A percentile compares a stretch with the other conserved stretches of the same genome.
Conservation (phyloP, 1,140 invertebrate species). For the Apocrypta bakeri region DNA sequence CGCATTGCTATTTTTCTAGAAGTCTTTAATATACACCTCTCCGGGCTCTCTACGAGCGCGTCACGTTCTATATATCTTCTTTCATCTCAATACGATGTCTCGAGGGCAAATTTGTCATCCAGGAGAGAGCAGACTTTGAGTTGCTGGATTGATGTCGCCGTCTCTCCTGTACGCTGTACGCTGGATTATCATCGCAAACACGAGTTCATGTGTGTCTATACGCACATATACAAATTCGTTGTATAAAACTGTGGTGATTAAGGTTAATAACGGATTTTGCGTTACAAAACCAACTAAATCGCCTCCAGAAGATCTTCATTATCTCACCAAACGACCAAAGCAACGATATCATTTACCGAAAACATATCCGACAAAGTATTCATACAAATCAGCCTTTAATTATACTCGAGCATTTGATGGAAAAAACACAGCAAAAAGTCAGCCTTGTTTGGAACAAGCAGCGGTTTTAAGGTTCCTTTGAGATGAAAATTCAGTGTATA, state of each 20-base stretch:
- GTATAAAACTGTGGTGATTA: background rate
- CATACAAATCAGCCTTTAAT: background rate
- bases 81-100: background rate
- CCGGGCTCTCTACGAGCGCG: background rate
- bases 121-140: background rate
- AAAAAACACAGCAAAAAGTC: background rate
- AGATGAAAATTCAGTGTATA: background rate
- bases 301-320: too few species aligned
- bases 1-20: background rate
- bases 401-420: background rate
- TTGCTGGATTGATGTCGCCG: background rate
- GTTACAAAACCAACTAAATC: too few species aligned
- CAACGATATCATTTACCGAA: too few species aligned
- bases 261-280: background rate
- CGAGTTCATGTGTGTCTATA: too few species aligned
- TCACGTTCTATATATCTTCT: background rate
- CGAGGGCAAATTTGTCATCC: constrained; percentile 19
- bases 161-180: background rate
- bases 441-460: background rate
- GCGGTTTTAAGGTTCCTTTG: background rate
- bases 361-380: too few species aligned
- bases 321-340: too few species aligned
- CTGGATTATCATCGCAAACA: too few species aligned
- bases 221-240: background rate
- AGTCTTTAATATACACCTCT: background rate